Evolutionary conservation across 2,797 vertebrate species (phyloP), one percentile per base, ranked within the genome.

Genomic region (Aphelocoma californica): DNA sequence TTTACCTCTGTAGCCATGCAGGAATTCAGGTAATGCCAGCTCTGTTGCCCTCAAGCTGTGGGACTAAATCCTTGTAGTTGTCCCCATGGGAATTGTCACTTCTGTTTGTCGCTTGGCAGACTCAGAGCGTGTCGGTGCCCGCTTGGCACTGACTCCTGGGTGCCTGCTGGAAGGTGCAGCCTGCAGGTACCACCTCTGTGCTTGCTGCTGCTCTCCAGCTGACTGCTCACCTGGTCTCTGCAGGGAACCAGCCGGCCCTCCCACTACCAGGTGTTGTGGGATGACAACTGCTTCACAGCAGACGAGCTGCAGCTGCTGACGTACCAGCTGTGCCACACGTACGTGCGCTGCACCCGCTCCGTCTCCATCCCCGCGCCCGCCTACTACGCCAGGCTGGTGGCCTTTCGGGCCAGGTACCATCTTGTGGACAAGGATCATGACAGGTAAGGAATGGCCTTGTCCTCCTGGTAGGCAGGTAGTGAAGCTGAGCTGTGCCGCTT

Each of bases 391-490:
- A 95, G 99, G 78, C 98, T 99, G 69, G 99, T 99, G 74, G 99
- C 99, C 6, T 99, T 99, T 95, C 98, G 99, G 81, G 99, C 99
- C 80, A 98, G 99, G 71, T 99, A 99, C 97, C 99, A 99, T 94
- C 98, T 99, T 60, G 99, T 99, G 98, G 99, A 99, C 98, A 99
- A 99, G 97, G 99, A 99, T 98, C 99, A 99, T 7, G 99, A 99
- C 98, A 99, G 99, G 99, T 99, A 96, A 97, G 97, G 82, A 61
- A 4, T 13, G 29, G 34, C 75, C 34, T 70, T 3, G 0, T 32
- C 14, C 0, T 60, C 16, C 14, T 8, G 38, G 32, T 24, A 21
- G 78, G 36, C 50, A 16, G 58, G 5, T 36, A 20, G 45, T 10
- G 81, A 66, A 15, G 57, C 65, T 57, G 72, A 45, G 80, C 72